Base-by-base conservation (phyloP, 2,888 invertebrate genomes). In the Cryptus armator region DNA sequence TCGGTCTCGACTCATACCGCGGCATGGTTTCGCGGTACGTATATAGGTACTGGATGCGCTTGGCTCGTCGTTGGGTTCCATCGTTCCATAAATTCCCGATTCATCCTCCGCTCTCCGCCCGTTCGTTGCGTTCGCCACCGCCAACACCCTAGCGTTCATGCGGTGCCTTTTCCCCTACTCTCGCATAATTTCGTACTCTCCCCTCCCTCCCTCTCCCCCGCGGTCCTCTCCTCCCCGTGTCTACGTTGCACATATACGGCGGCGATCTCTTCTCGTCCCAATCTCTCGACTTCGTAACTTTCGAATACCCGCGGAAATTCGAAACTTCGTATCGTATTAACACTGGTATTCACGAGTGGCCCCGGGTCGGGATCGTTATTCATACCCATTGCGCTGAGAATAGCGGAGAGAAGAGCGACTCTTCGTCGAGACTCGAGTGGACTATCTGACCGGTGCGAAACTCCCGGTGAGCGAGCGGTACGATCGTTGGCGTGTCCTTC, bases 11-110 rank as follows among this genome's bases (percentile, higher is more conserved):
- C 81, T 79, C 75, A 67, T 79, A 85, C 70, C 81, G 80, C 86
- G 62, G 79, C 81, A 79, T 85, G 62, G 75, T 51, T 85, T 83
- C 80, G 64, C 43, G 75, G 46, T 64, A 70, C 51, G 67, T 59
- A 24, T 56, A 59, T 44, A 53, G 37, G 56, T 80, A 72, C 75
- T 68, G 37, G 82, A 85, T 76, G 85, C 71, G 79, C 67, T 85
- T 68, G 81, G 77, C 80, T 84, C 81, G 76, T 85, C 82, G 85
- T 72, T 53, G 75, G 84, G 70, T 85, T 37, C 89, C 88, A 88
- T 88, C 89, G 87, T 88, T 89, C 87, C 91, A 91, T 91, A 91
- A 92, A 92, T 91, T 91, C 89, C 86, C 88, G 88, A 92, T 91
- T 91, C 87, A 86, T 86, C 90, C 88, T 80, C 86, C 71, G 84